Conservation (phyloP, 2,888 invertebrate species). For the Drosophila longiperda region DNA sequence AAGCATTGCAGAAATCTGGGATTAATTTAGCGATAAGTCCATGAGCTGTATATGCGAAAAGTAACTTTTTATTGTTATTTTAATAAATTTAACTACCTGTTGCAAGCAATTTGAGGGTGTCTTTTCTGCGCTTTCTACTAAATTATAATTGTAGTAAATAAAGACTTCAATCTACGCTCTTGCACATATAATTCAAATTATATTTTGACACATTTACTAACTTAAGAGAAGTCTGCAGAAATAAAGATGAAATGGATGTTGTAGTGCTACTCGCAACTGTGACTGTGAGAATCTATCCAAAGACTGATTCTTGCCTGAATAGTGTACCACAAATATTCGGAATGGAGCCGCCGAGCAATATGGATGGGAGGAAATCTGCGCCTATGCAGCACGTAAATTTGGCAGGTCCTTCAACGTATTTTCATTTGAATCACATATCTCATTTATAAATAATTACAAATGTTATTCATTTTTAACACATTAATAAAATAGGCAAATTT, state of each 20-base stretch:
- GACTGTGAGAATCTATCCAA: too few relatives aligned
- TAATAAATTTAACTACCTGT: background rate
- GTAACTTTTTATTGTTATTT: constrained; percentile 13
- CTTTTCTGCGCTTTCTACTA: background rate
- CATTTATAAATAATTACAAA: background rate
- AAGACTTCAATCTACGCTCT: too few relatives aligned
- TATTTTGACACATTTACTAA: background rate
- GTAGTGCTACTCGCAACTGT: too few relatives aligned
- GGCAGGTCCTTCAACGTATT: too few relatives aligned
- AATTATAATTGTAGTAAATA: too few relatives aligned
- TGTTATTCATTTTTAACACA: background rate
- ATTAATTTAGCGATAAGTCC: constrained; percentile 36
- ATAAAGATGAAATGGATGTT: background rate
- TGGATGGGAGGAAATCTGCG: too few relatives aligned
- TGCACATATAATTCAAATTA: background rate
- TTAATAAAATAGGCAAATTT: background rate
- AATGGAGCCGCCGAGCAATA: too few relatives aligned
- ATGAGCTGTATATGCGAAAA: constrained; percentile 25
- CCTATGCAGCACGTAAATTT: too few relatives aligned
- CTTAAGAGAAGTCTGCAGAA: background rate
- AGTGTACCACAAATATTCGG: too few relatives aligned
- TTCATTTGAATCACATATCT: background rate
- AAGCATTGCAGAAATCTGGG: constrained; percentile 24
- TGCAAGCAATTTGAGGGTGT: background rate
- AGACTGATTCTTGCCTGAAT: too few relatives aligned